phyloP scores from a whole-genome alignment of 2,888 invertebrate genomes.

The Petrolisthes cinctipes region DNA sequence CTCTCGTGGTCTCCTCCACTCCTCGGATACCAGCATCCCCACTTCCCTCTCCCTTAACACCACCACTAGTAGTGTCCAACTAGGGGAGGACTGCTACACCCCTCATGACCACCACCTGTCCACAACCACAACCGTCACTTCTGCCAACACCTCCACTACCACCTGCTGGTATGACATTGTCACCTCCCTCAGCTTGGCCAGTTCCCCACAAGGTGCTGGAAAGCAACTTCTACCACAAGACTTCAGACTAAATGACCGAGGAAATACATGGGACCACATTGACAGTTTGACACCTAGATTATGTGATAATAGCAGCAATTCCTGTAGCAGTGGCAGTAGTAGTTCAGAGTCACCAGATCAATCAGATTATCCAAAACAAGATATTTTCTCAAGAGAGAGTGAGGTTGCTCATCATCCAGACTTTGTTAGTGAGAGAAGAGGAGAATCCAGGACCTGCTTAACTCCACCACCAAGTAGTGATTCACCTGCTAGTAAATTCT shows the following conservation, averaged over 20 bases:
- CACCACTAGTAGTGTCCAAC: slow-evolving; percentile 45
- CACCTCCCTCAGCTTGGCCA: slow-evolving; percentile 36
- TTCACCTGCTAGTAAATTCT: slow-evolving; percentile 37
- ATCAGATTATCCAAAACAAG: slow-evolving; percentile 19
- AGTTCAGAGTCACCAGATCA: slow-evolving; percentile 36
- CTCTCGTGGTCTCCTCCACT: slow-evolving; percentile 33
- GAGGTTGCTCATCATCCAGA: slow-evolving; percentile 13
- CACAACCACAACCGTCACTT: slow-evolving; percentile 39
- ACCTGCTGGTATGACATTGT: slow-evolving; percentile 64
- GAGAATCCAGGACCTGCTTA: slow-evolving; percentile 21
- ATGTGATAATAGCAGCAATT: slow-evolving; percentile 19
- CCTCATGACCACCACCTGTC: slow-evolving; percentile 37
- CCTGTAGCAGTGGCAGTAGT: not conserved
- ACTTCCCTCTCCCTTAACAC: slow-evolving; percentile 38
- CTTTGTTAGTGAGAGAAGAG: slow-evolving; percentile 18
- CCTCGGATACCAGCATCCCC: slow-evolving; percentile 45
- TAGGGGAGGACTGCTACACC: slow-evolving; percentile 40
- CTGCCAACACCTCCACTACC: slow-evolving; percentile 39
- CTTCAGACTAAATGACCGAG: slow-evolving; percentile 15
- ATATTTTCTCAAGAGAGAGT: slow-evolving; percentile 13
- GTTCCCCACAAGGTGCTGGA: slow-evolving; percentile 28
- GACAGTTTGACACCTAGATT: slow-evolving; percentile 4
- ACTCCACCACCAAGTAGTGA: slow-evolving; percentile 38
- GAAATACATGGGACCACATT: slow-evolving; percentile 24
- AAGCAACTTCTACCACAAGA: not conserved